Conservation (phyloP, 2,113 vertebrate genomes). For the Melanostigma gelatinosum region DNA sequence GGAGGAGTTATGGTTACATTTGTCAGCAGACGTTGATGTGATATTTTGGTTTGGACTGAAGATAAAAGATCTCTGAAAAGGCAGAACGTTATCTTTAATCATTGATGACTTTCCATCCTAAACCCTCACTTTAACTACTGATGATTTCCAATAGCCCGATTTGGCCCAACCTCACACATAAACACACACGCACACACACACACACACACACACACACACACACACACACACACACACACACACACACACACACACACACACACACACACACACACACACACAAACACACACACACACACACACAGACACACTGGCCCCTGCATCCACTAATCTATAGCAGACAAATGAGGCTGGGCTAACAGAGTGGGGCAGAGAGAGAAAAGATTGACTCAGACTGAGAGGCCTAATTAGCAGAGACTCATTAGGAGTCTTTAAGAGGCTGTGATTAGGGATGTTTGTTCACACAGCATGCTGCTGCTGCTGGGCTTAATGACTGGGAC, state of each 20-base stretch:
- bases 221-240: constrained; percentile 82
- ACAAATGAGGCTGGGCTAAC: constrained; percentile 76
- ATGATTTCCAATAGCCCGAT: constrained; percentile 89
- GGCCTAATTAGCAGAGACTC: constrained; percentile 85
- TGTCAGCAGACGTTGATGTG: not conserved
- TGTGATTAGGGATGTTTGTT: constrained; percentile 89
- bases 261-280: constrained; percentile 81
- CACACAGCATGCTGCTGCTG: constrained; percentile 73
- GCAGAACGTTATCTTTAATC: constrained; percentile 48
- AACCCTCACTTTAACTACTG: constrained; percentile 87
- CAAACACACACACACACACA: constrained; percentile 83
- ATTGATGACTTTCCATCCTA: constrained; percentile 67
- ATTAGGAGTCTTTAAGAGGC: constrained; percentile 92
- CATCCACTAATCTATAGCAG: constrained; percentile 78
- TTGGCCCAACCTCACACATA: constrained; percentile 77
- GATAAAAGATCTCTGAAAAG: constrained; percentile 17
- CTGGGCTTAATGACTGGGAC: constrained; percentile 79
- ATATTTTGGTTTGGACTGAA: constrained; percentile 2
- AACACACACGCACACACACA: constrained; percentile 81
- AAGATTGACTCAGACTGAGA: constrained; percentile 72
- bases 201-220: constrained; percentile 82
- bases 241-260: constrained; percentile 82
- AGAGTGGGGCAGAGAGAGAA: constrained; percentile 67
- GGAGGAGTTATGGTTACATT: not conserved
- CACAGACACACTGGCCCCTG: constrained; percentile 80